Percentiles rank a stretch among this genome's conserved stretches.
These are phyloP conservation scores for Pipistrellus kuhlii DNA, from an alignment of 2,797 vertebrate genomes.

Conservation along the genomic window DNA sequence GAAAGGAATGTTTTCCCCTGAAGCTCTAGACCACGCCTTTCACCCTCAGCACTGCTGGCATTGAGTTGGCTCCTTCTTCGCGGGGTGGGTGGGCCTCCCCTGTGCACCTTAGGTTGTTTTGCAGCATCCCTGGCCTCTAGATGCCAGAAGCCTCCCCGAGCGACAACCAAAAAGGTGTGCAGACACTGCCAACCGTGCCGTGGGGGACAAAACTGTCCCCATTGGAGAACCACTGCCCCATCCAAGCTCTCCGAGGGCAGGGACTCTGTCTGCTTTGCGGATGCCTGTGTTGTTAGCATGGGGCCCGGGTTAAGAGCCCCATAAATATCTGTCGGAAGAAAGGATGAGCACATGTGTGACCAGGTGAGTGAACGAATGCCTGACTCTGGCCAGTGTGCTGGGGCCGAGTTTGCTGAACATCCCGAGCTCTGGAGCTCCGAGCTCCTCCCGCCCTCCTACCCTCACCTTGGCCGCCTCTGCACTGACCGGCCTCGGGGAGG, in stretches of 20 bases:
- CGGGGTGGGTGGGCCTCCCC: background rate
- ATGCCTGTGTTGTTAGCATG: background rate
- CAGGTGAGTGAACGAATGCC: background rate
- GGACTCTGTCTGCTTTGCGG: background rate
- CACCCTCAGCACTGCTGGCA: background rate
- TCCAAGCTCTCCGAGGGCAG: background rate
- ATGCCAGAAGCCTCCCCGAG: background rate
- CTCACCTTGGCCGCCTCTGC: background rate
- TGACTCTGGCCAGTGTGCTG: background rate
- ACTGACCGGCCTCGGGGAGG: background rate
- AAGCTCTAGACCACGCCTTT: background rate
- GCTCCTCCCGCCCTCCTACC: background rate
- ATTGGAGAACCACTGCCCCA: background rate
- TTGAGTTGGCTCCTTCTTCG: background rate
- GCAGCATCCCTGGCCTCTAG: background rate
- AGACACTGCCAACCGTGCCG: background rate
- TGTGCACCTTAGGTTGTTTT: background rate
- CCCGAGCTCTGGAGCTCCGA: background rate
- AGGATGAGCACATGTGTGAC: background rate
- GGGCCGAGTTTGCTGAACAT: background rate
- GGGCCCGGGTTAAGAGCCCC: background rate
- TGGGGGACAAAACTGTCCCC: background rate
- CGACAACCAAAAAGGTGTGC: background rate
- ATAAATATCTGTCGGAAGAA: background rate
- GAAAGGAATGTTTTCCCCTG: background rate